A percentile compares a stretch with the other conserved stretches of the same genome.
These are phyloP conservation scores for Linnaemya vulpina DNA, from an alignment of 2,888 invertebrate genomes.

Conservation along the genomic window DNA sequence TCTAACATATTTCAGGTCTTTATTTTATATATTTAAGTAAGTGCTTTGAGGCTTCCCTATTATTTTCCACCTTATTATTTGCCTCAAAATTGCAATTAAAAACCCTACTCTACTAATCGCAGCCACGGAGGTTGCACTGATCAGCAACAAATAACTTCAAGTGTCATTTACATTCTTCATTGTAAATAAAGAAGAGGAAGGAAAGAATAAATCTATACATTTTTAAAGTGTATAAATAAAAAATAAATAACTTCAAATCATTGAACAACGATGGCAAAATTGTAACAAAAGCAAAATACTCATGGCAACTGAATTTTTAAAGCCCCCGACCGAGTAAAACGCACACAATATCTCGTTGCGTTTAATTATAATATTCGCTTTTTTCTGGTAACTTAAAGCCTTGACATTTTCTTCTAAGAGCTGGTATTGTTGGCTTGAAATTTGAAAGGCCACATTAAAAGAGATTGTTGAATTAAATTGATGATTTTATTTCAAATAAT, in stretches of 20 bases:
- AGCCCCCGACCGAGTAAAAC: background rate
- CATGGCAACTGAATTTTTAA: background rate
- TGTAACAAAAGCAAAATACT: background rate
- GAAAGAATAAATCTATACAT: constrained; percentile 6
- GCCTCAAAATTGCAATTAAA: too few relatives aligned
- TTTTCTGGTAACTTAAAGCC: background rate
- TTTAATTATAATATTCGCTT: background rate
- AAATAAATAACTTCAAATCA: constrained; percentile 54
- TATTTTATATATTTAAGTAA: too few relatives aligned
- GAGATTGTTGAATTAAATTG: background rate
- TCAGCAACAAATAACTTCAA: background rate
- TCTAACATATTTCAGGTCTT: too few relatives aligned
- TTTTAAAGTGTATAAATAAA: constrained; percentile 17
- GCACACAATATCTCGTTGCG: background rate
- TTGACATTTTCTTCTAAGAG: background rate
- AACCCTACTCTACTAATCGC: background rate
- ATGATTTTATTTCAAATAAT: background rate
- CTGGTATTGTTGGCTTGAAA: background rate
- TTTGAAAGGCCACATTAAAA: background rate
- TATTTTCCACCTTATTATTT: too few relatives aligned
- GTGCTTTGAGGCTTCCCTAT: too few relatives aligned
- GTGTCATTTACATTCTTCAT: constrained; percentile 3
- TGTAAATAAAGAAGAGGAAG: background rate
- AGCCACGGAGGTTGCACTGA: background rate
- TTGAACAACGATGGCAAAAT: constrained; percentile 57